Conservation (phyloP, 2,797 vertebrate species). For the Vultur gryphus region DNA sequence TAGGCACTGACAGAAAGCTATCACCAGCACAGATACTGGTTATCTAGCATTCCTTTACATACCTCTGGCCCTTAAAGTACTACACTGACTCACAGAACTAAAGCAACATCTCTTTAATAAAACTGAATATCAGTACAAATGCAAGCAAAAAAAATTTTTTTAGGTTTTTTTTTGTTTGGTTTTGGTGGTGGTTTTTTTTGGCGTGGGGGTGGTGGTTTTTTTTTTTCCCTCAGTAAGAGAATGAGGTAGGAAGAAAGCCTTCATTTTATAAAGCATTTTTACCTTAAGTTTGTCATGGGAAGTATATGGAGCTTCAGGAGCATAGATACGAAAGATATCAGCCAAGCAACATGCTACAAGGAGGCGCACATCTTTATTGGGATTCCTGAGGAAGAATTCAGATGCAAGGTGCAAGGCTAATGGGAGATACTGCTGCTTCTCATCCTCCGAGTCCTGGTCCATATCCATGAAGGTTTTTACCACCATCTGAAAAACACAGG, state of each 20-base stretch:
- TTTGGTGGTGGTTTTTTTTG: background rate
- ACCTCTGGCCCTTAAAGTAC: background rate
- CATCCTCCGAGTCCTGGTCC: constrained; percentile 99
- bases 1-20: background rate
- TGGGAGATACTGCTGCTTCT: constrained; percentile 97
- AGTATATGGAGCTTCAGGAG: constrained; percentile 98
- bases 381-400: constrained; percentile 99
- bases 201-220: fast-evolving
- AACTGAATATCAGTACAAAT: background rate
- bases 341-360: constrained; percentile 98
- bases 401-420: constrained; percentile 97
- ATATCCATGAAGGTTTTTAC: constrained; percentile 99
- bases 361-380: constrained; percentile 97
- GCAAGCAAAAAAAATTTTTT: background rate
- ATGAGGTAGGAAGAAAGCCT: background rate
- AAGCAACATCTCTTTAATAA: background rate
- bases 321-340: constrained; percentile 99
- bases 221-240: background rate
- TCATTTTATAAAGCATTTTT: background rate
- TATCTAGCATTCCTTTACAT: background rate
- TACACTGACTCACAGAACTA: background rate
- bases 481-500: constrained; percentile 85
- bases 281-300: constrained; percentile 99
- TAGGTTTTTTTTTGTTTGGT: background rate
- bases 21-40: background rate